Evolutionary conservation across 2,888 invertebrate genomes (phyloP), one percentile per base, ranked within the genome.

Genomic region (Cephus spinipes): DNA sequence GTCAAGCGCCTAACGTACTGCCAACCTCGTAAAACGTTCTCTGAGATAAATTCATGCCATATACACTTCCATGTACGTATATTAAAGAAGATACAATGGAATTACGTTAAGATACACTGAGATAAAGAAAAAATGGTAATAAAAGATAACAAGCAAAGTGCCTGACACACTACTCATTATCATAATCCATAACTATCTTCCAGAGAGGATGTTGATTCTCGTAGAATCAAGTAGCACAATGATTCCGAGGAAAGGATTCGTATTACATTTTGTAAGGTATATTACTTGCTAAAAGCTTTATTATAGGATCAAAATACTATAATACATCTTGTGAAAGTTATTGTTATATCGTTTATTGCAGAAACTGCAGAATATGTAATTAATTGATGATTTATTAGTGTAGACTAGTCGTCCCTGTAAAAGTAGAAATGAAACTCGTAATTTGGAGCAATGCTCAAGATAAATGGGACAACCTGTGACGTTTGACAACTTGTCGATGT

Each of bases 401-500:
- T 9, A 23, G 1, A 0, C 9, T 9, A 55, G 55, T 55, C 23
- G 23, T 55, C 23, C 23, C 9, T 55, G 55, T 23, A 55, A 55
- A 55, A 23, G 23, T 55, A 55, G 2, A 55, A 55, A 55, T 55
- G 55, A 55, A 23, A 55, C 23, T 55, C 55, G 23, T 15, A 1
- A 40, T 55, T 55, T 55, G 23, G 23, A 23, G 55, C 55, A 55
- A 55, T 55, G 9, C 23, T 55, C 23, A 55, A 23, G 9, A 55
- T 55, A 55, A 55, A 55, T 55, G 15, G 55, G 71, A n/a, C 40
- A 33, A 55, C 71, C 73, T 75, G 76, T 78, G 78, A 76, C 76
- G 78, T 76, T 78, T 78, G 78, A 78, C 78, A 76, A 75, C 75
- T 76, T 69, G 35, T 78, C 73, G n/a, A 78, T 68, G 12, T 30